Evolutionary conservation across 2,888 invertebrate genomes (phyloP).

Genomic region (Conchocele bisecta): DNA sequence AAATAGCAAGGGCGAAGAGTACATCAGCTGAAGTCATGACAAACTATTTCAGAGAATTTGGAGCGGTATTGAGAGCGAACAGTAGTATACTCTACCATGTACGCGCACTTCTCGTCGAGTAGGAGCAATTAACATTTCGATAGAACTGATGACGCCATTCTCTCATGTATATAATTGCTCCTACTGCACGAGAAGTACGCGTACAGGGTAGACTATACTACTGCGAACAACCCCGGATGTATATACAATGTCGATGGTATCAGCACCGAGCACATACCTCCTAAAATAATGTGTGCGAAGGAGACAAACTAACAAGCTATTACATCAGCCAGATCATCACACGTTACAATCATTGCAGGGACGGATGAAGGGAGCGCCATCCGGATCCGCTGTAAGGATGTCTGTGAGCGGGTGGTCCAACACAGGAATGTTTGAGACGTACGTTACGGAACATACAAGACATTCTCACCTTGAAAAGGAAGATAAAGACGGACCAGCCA

Average conservation of each 20-base stretch:
- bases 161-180: too few species aligned
- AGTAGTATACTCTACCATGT: too few species aligned
- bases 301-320: slow-evolving; percentile 11
- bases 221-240: slow-evolving; percentile 22
- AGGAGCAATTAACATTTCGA: too few species aligned
- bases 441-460: slow-evolving; percentile 11
- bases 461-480: slow-evolving; percentile 8
- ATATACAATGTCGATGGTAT: slow-evolving; percentile 14
- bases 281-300: slow-evolving; percentile 9
- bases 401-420: slow-evolving; percentile 23
- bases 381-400: slow-evolving; percentile 23
- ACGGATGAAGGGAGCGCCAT: slow-evolving; percentile 16
- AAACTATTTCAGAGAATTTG: slow-evolving; percentile 7
- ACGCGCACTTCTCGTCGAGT: too few species aligned
- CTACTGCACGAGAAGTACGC: too few species aligned
- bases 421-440: slow-evolving; percentile 8
- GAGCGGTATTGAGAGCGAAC: not conserved
- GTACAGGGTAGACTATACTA: too few species aligned
- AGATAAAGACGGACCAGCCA: not conserved
- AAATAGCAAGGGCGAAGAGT: slow-evolving; percentile 25
- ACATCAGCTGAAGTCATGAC: slow-evolving; percentile 19
- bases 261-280: slow-evolving; percentile 1
- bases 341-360: slow-evolving; percentile 18
- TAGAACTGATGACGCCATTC: too few species aligned
- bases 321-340: not conserved